Conservation (phyloP, 2,113 vertebrate species). For the Phrynosoma blainvillii region DNA sequence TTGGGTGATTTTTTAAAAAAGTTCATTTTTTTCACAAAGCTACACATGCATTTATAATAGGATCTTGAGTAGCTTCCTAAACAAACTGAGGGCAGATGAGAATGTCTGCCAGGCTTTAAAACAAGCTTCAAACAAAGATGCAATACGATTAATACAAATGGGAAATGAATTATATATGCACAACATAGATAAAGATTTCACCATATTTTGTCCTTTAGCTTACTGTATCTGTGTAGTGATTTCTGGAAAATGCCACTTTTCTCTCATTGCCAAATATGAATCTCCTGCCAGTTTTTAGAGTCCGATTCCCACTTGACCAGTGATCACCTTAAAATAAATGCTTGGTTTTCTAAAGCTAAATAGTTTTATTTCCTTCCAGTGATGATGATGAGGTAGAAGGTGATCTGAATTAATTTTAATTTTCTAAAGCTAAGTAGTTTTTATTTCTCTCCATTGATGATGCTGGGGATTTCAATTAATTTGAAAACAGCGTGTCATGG, state of each 20-base stretch:
- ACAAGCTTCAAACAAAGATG: neutral
- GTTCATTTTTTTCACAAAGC: constrained; percentile 43
- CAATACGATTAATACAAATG: constrained; percentile 3
- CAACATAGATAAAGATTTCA: neutral
- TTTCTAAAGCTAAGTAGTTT: neutral
- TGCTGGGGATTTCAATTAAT: neutral
- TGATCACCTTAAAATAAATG: neutral
- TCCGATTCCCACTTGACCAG: neutral
- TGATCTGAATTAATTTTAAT: neutral
- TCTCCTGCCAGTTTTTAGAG: neutral
- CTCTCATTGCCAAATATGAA: neutral
- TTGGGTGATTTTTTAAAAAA: constrained; percentile 27
- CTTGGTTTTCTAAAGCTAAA: neutral
- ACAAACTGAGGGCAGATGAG: neutral
- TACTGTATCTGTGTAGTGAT: neutral
- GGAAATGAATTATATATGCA: neutral
- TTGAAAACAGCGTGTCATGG: neutral
- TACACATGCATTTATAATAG: constrained; percentile 35
- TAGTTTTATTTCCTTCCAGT: neutral
- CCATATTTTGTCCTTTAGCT: neutral
- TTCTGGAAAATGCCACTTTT: neutral
- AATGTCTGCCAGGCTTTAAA: neutral
- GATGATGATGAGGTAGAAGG: neutral
- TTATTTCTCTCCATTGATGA: neutral
- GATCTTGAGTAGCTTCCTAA: constrained; percentile 41